Base-by-base conservation (phyloP, 92 coral and sea anemone genomes). In the Zoanthus sansibaricus region DNA sequence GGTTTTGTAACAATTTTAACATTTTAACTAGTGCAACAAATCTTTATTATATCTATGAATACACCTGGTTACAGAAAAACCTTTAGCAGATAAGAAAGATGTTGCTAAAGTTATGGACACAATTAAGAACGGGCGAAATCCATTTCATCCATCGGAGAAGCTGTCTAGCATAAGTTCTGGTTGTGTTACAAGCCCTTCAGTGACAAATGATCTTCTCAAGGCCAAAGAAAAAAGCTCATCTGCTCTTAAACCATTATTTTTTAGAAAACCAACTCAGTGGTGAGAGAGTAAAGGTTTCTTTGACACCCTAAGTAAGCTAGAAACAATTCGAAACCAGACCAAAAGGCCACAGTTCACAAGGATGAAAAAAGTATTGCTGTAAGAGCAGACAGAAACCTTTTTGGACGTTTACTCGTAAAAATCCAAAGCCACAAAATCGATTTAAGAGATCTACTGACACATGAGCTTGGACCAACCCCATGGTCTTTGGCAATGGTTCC, bases 401-500 rank as follows among this genome's bases (percentile, higher is more conserved):
- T 91, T 64, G 93, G 93, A 7, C 85, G 91, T 0, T 71, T 89
- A 7, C 78, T 93, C 6, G 92, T 93, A 21, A 86, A 91, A 58
- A 91, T 84, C 17, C 92, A 93, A 76, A 91, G 89, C 56, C 90
- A 89, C 14, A 62, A 93, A 67, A 70, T 90, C 37, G 89, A 91
- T 33, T 69, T 93, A 3, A 25, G 79, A 68, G 89, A 91, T 12
- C 78, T 91, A 18, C 90, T 93, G 13, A 49, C 79, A 0, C 89
- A 77, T 66, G 90, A 84, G 52, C 92, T 88, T n/a, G 96, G 96
- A 52, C 94, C 92, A 14, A 70, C 91, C 4, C 94, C 89, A 9
- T 93, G 94, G 94, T 91, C 94, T 16, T 55, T 93, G 71, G 94
- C 94, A 9, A 31, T 89, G 93, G 93, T n/a, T 62, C 89, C 9